Evolutionary conservation across 2,797 vertebrate species (phyloP), one percentile per base, ranked within the genome.

Genomic region (Sphenopsis melanotis): DNA sequence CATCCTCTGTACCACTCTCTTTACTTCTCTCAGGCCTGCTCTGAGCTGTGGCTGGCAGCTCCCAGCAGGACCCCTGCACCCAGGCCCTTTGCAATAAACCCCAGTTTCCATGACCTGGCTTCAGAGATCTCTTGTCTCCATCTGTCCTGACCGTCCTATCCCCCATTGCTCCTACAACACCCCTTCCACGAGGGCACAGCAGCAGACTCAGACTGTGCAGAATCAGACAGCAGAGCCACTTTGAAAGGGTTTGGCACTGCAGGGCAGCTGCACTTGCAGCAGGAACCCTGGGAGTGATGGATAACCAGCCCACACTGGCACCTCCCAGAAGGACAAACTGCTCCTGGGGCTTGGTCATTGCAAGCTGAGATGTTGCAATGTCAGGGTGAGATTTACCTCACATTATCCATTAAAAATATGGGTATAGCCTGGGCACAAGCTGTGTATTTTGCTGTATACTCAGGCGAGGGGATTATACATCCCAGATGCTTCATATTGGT

Each of bases 271-370:
- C 18, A 0, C 39, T 37, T 41, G 53, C 47, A 15, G 15, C 11
- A 8, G 69, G 39, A 84, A 32, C 0, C 34, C 77, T 53, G 70
- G 70, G 17, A 76, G 56, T 2, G 1, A 10, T 23, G 90, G 69
- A 74, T 22, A 49, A 34, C 27, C 37, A 26, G 56, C 64, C 49
- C 8, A 0, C 0, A 0, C 1, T 87, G 71, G 42, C 5, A 1
- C 15, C 0, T 56, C 55, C 53, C 44, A 20, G 29, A 18, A 47
- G 32, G 44, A 70, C 34, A 76, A 64, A 14, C 56, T 16, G 37
- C 57, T 64, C 46, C 26, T 69, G 61, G 42, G 66, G 30, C n/a
- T 16, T 19, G 20, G 36, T 49, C 23, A 2, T n/a, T 21, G 72
- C 76, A 47, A 47, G 39, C 42, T 57, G 42, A 11, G 46, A 27